Evolutionary conservation across 2,797 vertebrate genomes (phyloP), one percentile per base, ranked within the genome.

Genomic region (Alosa sapidissima): DNA sequence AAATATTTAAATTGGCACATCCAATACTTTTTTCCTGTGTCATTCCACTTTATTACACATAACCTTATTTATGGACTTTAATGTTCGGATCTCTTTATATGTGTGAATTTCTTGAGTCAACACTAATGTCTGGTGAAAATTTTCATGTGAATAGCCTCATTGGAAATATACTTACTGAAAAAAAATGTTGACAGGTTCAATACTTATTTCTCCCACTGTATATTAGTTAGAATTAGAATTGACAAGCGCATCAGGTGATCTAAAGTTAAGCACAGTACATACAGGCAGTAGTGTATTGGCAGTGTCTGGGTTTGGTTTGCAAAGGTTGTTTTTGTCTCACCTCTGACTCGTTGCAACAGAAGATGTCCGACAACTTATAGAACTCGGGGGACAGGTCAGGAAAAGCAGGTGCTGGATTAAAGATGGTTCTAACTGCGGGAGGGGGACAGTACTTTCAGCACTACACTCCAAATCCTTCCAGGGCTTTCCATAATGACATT

Each of bases 291-390:
- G 1, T 62, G 21, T 24, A 24, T 19, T 62, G 14, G 58, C 7
- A n/a, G 5, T 4, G 68, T 16, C 14, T 41, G 1, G 19, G 3
- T 68, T 11, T 68, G 33, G 89, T 75, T n/a, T 72, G 82, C 47
- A 55, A 45, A 54, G 33, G 36, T 36, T 6, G 13, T 87, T 83
- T 72, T 6, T 78, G 89, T 87, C 87, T 97, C 94, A 99, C 98
- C 98, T 99, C 98, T 78, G 96, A 96, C 93, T 99, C 98, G 87
- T 99, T 99, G 95, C 98, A 99, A 95, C 98, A 99, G 94, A 99
- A 97, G 92, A 99, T 93, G 88, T 98, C 96, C 0, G 98, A 97
- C 87, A 94, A 90, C 82, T 87, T 87, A 93, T 97, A 99, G 95
- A 99, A 99, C 84, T 90, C 94, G 28, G 94, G 89, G 89, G 98